Percentiles rank a stretch among this genome's conserved stretches.
Evolutionary conservation across 2,797 vertebrate genomes (phyloP).

Genomic region (Protonibea diacanthus): DNA sequence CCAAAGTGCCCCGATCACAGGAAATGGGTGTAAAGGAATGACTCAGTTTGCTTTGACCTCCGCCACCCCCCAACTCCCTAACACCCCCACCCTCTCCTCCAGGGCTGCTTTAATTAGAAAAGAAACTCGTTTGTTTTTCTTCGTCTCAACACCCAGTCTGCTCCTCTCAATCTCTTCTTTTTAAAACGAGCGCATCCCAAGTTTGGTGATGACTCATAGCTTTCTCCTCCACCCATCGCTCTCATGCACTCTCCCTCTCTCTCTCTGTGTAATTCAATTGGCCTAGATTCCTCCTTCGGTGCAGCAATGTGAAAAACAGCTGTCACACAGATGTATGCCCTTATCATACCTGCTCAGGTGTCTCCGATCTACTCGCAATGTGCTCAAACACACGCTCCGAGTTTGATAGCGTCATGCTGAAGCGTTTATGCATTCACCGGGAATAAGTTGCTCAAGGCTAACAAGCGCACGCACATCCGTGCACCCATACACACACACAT

Average conservation of each 20-base stretch:
- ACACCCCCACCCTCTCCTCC: constrained; percentile 59
- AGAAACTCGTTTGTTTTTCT: constrained; percentile 73
- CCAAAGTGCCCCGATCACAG: constrained; percentile 70
- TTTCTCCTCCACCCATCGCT: constrained; percentile 77
- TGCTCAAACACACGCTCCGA: not conserved
- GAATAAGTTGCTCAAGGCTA: constrained; percentile 38
- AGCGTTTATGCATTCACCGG: constrained; percentile 59
- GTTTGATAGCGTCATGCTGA: constrained; percentile 53
- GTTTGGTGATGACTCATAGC: constrained; percentile 77
- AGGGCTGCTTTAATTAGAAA: constrained; percentile 77
- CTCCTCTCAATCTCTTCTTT: constrained; percentile 35
- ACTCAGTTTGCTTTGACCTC: constrained; percentile 75
- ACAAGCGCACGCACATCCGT: constrained; percentile 22
- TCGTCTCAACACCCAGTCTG: constrained; percentile 60
- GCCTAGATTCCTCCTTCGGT: constrained; percentile 50
- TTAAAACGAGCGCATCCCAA: constrained; percentile 69
- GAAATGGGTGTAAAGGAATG: constrained; percentile 80
- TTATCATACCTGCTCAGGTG: constrained; percentile 76
- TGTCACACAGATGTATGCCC: constrained; percentile 68
- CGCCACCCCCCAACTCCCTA: constrained; percentile 28
- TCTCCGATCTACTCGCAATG: not conserved
- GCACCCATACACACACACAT: constrained; percentile 37
- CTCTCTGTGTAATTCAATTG: constrained; percentile 47
- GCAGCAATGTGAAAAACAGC: constrained; percentile 56
- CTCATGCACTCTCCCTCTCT: constrained; percentile 61